Percentiles rank a stretch among this genome's conserved stretches.
Conservation (phyloP, 2,113 vertebrate species). For the Nematolebias whitei region DNA sequence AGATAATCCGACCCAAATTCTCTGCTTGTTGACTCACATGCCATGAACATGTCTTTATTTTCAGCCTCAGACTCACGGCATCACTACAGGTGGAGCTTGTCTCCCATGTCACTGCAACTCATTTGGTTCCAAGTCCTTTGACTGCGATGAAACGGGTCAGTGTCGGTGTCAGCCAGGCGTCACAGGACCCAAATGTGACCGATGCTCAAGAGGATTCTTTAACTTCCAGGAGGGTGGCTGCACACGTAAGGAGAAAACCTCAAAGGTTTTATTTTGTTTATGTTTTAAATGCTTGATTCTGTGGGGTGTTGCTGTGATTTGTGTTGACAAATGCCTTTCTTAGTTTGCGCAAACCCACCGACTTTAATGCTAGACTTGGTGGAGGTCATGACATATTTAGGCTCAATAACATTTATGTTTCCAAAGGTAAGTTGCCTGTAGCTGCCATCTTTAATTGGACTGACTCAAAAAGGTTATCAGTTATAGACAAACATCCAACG, state of each 20-base stretch:
- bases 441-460: too few relatives aligned
- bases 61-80: slow-evolving; percentile 86
- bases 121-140: slow-evolving; percentile 96
- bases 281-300: too few relatives aligned
- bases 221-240: slow-evolving; percentile 97
- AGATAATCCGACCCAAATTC: too few relatives aligned
- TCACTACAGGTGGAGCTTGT: slow-evolving; percentile 83
- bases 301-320: not conserved
- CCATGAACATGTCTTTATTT: not conserved
- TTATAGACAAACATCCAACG: too few relatives aligned
- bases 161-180: slow-evolving; percentile 97
- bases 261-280: not conserved
- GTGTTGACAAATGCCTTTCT: too few relatives aligned
- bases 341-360: too few relatives aligned
- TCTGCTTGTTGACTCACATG: not conserved
- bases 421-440: too few relatives aligned
- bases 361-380: too few relatives aligned
- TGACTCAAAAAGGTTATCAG: too few relatives aligned
- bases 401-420: too few relatives aligned
- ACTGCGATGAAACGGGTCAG: slow-evolving; percentile 90
- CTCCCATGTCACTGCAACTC: slow-evolving; percentile 96
- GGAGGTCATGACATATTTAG: too few relatives aligned
- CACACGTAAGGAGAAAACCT: slow-evolving; percentile 80
- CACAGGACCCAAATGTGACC: slow-evolving; percentile 91
- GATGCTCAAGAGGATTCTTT: slow-evolving; percentile 88